phyloP scores from a whole-genome alignment of 2,113 vertebrate species.

The Galbula dea region DNA sequence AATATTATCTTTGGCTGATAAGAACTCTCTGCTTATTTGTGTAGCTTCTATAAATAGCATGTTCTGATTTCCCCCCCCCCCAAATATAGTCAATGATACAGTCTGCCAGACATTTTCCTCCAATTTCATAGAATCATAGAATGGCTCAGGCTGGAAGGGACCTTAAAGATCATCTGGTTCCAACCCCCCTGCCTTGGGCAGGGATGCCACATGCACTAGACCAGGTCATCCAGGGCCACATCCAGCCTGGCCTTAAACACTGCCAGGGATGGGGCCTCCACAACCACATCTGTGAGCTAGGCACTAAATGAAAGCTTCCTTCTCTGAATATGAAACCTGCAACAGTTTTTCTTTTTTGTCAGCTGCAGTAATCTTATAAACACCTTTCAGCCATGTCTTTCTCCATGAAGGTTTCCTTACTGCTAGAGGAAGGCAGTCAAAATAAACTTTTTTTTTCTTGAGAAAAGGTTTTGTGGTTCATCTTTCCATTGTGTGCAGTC shows the following conservation, averaged over 20 bases:
- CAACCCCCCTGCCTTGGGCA: no score
- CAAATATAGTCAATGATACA: slow-evolving; percentile 65
- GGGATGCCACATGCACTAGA: no score
- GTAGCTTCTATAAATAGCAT: slow-evolving; percentile 68
- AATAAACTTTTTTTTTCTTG: not conserved
- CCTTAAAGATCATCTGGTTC: no score
- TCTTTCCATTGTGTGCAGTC: not conserved
- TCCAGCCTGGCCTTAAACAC: no score
- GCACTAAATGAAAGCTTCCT: slow-evolving; percentile 56
- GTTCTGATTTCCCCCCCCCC: slow-evolving; percentile 13
- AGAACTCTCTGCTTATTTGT: slow-evolving; percentile 39
- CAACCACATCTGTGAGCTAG: slow-evolving; percentile 42
- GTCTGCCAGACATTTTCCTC: slow-evolving; percentile 56
- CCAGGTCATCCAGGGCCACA: no score
- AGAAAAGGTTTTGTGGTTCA: not conserved
- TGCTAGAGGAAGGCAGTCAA: not conserved
- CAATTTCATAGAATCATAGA: slow-evolving; percentile 65
- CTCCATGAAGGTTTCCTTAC: not conserved
- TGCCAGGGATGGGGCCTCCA: no score
- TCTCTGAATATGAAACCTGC: not conserved
- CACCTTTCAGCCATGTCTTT: not conserved
- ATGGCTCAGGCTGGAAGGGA: no score
- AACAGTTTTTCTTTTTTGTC: not conserved
- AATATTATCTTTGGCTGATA: slow-evolving; percentile 60
- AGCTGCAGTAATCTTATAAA: not conserved